Base-by-base conservation (phyloP, 23 tunicate genomes). In the Ascidia mentula region DNA sequence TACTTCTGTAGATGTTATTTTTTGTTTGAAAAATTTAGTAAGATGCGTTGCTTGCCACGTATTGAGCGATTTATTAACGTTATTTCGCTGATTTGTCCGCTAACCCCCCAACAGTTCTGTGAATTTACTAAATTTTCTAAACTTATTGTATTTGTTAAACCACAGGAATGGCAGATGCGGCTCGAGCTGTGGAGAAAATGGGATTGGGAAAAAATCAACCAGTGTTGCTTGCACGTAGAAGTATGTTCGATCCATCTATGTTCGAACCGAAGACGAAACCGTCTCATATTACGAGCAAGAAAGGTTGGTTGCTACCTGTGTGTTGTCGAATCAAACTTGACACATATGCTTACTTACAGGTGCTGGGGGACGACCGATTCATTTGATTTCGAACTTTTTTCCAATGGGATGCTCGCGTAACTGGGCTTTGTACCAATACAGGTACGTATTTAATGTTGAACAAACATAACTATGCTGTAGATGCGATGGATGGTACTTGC, bases 381-480 rank as follows among this genome's bases (percentile, higher is more conserved):
- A 34, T 15, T 72, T 89, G 30, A 17, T 40, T 32, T 59, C 85
- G 18, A 93, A 93, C 77, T 93, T 74, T 70, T 93, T 83, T 40
- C 80, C 82, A 31, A 80, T 93, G 60, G 60, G 37, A 40, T 83
- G 95, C 34, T 75, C 89, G 4, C 71, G 86, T 40, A 42, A 84
- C 40, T 93, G 98, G 98, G 71, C 72, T 69, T 45, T 93, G 32
- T 76, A 84, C 45, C 98, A 93, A 45, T 93, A 93, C 86, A 84
- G 98, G 98, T 93, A 32, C 73, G 69, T 73, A 36, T 72, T 1
- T 34, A 20, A 42, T 42, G 53, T 42, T 42, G 12, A 42, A 9
- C 15, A 15, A 42, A 42, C 53, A 42, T 42, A 42, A 42, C 15
- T 42, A 9, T 12, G 12, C 15, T 42, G 53, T n/a, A n/a, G n/a